A percentile compares a stretch with the other conserved stretches of the same genome.
Evolutionary conservation across 2,797 vertebrate species (phyloP).

Genomic region (Malurus splendens): DNA sequence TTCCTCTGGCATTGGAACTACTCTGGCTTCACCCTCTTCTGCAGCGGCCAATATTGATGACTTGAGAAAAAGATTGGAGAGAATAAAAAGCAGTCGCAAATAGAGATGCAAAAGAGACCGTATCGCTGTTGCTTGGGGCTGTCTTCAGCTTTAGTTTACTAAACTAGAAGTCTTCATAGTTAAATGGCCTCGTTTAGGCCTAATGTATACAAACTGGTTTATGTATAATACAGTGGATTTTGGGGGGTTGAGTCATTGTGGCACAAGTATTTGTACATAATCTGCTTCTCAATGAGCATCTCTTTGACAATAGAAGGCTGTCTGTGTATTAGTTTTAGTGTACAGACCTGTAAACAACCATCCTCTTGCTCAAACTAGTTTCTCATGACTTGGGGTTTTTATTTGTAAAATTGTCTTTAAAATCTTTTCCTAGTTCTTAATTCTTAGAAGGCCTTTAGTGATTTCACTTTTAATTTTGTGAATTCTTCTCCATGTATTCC

Average conservation of each 20-base stretch:
- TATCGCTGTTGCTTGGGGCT: conserved; percentile 15
- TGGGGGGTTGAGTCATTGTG: conserved; percentile 64
- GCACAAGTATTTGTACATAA: conserved; percentile 83
- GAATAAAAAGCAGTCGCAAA: conserved; percentile 97
- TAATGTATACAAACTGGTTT: conserved; percentile 71
- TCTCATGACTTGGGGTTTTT: conserved; percentile 63
- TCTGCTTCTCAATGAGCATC: conserved; percentile 71
- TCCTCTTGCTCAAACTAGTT: conserved; percentile 64
- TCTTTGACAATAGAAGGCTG: conserved; percentile 73
- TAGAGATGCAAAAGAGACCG: conserved; percentile 60
- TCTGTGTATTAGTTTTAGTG: conserved; percentile 78
- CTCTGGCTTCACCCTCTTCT: conserved; percentile 77
- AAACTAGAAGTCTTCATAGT: conserved; percentile 72
- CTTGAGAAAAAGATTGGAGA: conserved; percentile 98
- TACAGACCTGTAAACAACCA: conserved; percentile 76
- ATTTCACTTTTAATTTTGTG: conserved; percentile 73
- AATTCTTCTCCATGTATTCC: conserved; percentile 74
- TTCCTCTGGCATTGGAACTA: conserved; percentile 73
- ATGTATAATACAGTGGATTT: conserved; percentile 75
- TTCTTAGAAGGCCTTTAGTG: conserved; percentile 69
- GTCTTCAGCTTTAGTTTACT: conserved; percentile 71
- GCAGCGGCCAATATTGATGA: conserved; percentile 89
- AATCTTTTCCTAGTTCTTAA: conserved; percentile 72
- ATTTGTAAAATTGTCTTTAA: conserved; percentile 74
- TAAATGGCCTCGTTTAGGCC: conserved; percentile 69